phyloP scores from a whole-genome alignment of 2,113 vertebrate species.

The Megaceryle torquata region DNA sequence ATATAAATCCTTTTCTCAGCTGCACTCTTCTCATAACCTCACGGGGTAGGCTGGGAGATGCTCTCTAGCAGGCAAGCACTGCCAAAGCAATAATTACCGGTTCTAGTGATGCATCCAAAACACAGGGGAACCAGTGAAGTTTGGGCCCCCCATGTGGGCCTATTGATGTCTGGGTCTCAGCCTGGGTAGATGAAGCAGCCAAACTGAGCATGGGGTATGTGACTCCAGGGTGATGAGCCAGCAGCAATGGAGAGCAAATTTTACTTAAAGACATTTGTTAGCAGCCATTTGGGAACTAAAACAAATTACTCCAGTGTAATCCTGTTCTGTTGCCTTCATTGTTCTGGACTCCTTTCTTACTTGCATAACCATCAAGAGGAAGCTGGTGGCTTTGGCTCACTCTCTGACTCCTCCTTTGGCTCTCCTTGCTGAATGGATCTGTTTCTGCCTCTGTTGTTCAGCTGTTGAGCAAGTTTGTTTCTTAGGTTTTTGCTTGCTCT shows the following conservation, averaged over 20 bases:
- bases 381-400: conserved; percentile 16
- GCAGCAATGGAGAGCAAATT: not conserved
- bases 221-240: not conserved
- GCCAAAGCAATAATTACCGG: not conserved
- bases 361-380: conserved; percentile 11
- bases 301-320: not conserved
- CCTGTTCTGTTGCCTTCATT: not conserved
- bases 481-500: not conserved
- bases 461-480: not conserved
- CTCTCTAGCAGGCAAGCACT: not conserved
- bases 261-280: not conserved
- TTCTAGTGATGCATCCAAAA: not conserved
- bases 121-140: not conserved
- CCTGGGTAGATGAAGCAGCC: not conserved
- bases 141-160: not conserved
- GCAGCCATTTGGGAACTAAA: conserved; percentile 28
- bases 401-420: not conserved
- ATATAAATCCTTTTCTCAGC: not conserved
- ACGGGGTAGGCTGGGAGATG: not conserved
- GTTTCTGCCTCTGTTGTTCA: conserved; percentile 1
- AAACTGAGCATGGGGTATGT: not conserved
- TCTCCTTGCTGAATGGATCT: not conserved
- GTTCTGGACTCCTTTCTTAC: not conserved
- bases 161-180: not conserved
- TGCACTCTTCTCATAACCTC: not conserved